These are phyloP conservation scores for Eleginops maclovinus DNA, from an alignment of 2,113 vertebrate species.

Conservation along the genomic window DNA sequence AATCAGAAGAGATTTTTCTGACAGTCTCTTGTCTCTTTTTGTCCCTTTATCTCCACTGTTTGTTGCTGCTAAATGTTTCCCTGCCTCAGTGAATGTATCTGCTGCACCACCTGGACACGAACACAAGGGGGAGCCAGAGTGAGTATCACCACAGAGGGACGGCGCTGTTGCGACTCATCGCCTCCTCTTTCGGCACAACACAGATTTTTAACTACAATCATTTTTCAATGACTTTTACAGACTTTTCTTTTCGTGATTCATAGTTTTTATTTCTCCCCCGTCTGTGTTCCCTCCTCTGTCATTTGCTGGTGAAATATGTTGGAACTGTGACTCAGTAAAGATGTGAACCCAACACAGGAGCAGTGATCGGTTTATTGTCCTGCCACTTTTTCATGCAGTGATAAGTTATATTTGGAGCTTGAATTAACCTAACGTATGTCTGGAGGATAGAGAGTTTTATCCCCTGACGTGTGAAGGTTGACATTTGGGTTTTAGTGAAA, in stretches of 20 bases:
- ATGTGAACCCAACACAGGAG: conserved; percentile 61
- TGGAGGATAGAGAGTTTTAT: neutral
- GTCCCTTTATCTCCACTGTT: conserved; percentile 47
- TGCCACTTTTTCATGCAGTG: neutral
- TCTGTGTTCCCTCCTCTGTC: conserved; percentile 54
- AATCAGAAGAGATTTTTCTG: conserved; percentile 30
- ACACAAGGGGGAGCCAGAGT: conserved; percentile 60
- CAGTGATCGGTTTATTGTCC: neutral
- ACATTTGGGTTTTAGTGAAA: neutral
- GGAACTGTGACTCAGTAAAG: conserved; percentile 76
- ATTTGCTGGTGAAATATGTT: conserved; percentile 64
- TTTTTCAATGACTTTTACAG: conserved; percentile 49
- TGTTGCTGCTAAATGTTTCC: conserved; percentile 57
- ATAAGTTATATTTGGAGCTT: neutral
- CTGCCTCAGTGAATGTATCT: conserved; percentile 40
- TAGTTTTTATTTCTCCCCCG: neutral
- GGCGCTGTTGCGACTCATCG: too few species aligned
- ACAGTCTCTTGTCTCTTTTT: conserved; percentile 20
- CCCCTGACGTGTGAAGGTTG: neutral
- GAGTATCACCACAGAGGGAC: neutral
- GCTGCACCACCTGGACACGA: conserved; percentile 5
- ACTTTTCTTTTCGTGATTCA: conserved; percentile 54
- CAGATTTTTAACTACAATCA: conserved; percentile 53
- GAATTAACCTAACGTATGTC: neutral
- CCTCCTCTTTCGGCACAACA: conserved; percentile 48